A percentile compares a stretch with the other conserved stretches of the same genome.
phyloP scores from a whole-genome alignment of 2,797 vertebrate genomes.

The Tarsius wallacei region DNA sequence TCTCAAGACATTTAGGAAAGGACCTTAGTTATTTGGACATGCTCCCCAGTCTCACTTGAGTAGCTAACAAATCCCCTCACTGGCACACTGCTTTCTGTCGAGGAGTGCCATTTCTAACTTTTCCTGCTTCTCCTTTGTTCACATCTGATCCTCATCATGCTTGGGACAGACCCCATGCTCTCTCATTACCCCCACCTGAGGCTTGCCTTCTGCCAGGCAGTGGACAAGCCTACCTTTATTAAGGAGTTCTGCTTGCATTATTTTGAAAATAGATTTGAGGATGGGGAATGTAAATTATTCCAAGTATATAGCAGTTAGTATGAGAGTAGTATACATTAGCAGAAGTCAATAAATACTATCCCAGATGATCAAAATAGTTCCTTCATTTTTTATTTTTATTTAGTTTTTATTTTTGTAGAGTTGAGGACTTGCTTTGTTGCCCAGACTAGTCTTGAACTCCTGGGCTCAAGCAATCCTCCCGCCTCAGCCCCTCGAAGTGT shows the following conservation, averaged over 20 bases:
- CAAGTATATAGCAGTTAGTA: background rate
- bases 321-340: background rate
- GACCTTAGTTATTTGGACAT: background rate
- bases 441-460: no score
- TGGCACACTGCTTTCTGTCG: background rate
- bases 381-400: background rate
- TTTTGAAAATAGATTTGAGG: background rate
- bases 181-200: background rate
- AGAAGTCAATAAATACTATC: background rate
- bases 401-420: no score
- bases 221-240: background rate
- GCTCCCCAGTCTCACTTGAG: background rate
- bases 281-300: background rate
- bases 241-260: background rate
- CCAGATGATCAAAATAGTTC: background rate
- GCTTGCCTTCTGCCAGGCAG: background rate
- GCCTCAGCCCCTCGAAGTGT: no score
- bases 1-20: background rate
- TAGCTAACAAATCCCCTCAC: background rate
- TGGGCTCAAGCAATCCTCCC: no score
- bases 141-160: background rate
- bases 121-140: background rate
- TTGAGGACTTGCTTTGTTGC: no score
- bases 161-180: background rate
- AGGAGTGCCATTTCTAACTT: background rate